phyloP scores from a whole-genome alignment of 2,797 vertebrate species.

The Triplophysa bombifrons region DNA sequence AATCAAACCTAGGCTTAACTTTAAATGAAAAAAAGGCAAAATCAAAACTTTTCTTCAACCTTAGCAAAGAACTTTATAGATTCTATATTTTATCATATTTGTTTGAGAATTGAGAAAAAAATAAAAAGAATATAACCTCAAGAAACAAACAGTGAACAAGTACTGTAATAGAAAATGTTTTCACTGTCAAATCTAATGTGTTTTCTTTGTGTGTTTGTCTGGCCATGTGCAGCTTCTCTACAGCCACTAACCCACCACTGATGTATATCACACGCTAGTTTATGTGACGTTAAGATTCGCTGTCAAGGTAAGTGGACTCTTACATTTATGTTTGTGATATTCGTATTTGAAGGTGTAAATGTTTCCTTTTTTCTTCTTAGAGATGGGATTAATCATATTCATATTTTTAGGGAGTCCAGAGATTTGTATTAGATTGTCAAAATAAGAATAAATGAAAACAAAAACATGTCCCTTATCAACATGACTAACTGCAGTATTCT shows the following conservation, averaged over 20 bases:
- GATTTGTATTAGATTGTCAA: conserved; percentile 9
- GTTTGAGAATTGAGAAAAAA: neutral
- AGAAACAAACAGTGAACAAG: neutral
- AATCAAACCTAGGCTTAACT: neutral
- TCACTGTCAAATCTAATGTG: neutral
- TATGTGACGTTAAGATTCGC: neutral
- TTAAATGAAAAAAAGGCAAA: too few species aligned
- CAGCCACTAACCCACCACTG: neutral
- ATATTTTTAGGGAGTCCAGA: conserved; percentile 27
- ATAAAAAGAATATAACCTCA: neutral
- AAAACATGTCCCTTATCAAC: conserved; percentile 30
- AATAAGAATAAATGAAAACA: conserved; percentile 25
- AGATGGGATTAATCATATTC: neutral
- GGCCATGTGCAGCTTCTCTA: neutral
- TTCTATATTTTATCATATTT: neutral
- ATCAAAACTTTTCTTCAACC: neutral
- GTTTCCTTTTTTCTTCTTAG: neutral
- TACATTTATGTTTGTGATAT: neutral
- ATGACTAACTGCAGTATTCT: conserved; percentile 26
- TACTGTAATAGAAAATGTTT: neutral
- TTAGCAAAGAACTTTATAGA: neutral
- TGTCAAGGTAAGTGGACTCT: conserved; percentile 17
- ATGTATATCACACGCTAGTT: neutral
- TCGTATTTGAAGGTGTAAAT: neutral
- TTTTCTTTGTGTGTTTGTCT: neutral